Base-by-base conservation (phyloP, 2,888 invertebrate species). In the Cryptocephalus moraei region DNA sequence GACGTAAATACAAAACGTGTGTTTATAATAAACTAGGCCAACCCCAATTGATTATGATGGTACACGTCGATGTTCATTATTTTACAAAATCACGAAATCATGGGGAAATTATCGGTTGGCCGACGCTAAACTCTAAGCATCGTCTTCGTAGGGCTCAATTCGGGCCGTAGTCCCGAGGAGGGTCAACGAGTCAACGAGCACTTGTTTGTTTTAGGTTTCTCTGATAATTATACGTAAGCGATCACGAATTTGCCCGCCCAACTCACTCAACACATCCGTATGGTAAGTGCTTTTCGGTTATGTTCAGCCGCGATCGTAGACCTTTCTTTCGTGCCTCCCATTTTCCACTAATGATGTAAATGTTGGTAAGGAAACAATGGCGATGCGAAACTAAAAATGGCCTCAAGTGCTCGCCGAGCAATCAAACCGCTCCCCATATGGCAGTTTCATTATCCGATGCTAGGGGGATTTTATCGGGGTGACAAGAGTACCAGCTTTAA, bases 121-220 rank as follows among this genome's bases (percentile, higher is more conserved):
- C 49, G 45, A 46, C 43, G 51, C 53, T 53, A 46, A 41, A 47
- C 49, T 52, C 36, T 52, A 54, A 45, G 46, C 49, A 53, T 48
- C 45, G 50, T 43, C 44, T 47, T 46, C 53, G 49, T 61, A 60
- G 56, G 56, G 58, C 54, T 58, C 55, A 62, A 52, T 57, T 61
- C 59, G 52, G 58, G 55, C 49, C 56, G 59, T 57, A 33, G 46
- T 12, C 38, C 43, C 51, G 53, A 53, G 58, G 54, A 60, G 64
- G 66, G 66, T 66, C 66, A 66, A 53, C 65, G 59, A 66, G 66
- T 67, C 66, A 67, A 66, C 65, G 62, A 67, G 66, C 60, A 63
- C 67, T 67, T 69, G 69, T 69, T 68, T 69, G 68, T 69, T 69
- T 69, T 67, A 65, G 63, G 66, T 66, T 67, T 64, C 64, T 65